Percentiles rank a stretch among this genome's conserved stretches.
These are phyloP conservation scores for Tyto alba DNA, from an alignment of 2,113 vertebrate species.

Conservation along the genomic window DNA sequence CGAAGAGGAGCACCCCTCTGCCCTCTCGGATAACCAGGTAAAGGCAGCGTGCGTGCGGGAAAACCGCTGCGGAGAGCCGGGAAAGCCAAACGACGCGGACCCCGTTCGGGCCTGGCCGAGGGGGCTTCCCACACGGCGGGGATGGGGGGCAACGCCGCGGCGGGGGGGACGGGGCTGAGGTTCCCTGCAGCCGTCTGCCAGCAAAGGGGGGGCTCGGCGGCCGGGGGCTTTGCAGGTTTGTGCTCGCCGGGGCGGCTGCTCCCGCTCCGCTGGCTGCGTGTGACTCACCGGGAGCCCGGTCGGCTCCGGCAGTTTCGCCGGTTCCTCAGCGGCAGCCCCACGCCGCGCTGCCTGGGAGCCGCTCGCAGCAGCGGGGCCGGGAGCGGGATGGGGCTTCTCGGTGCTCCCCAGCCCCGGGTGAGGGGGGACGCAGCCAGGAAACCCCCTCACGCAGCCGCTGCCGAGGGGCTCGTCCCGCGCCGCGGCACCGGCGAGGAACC, in stretches of 20 bases:
- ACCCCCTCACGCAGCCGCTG: too few species aligned
- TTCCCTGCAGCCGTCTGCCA: not conserved
- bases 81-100: rapidly evolving
- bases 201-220: not conserved
- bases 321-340: not conserved
- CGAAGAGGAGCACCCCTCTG: rapidly evolving
- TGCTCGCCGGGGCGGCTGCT: not conserved
- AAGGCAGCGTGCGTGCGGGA: rapidly evolving
- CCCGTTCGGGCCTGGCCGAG: rapidly evolving
- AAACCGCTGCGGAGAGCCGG: not conserved
- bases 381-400: not conserved
- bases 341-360: not conserved
- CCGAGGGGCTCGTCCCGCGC: too few species aligned
- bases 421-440: not conserved
- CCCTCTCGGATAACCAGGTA: not conserved
- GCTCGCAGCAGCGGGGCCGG: not conserved
- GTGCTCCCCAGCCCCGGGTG: not conserved
- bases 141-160: rapidly evolving
- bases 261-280: not conserved
- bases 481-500: too few species aligned
- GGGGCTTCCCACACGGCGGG: not conserved
- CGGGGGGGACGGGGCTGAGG: too few species aligned
- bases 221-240: not conserved
- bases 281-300: not conserved
- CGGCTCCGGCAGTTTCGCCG: not conserved